Conservation (phyloP, 1,140 invertebrate genomes). For the Oryzaephilus surinamensis region DNA sequence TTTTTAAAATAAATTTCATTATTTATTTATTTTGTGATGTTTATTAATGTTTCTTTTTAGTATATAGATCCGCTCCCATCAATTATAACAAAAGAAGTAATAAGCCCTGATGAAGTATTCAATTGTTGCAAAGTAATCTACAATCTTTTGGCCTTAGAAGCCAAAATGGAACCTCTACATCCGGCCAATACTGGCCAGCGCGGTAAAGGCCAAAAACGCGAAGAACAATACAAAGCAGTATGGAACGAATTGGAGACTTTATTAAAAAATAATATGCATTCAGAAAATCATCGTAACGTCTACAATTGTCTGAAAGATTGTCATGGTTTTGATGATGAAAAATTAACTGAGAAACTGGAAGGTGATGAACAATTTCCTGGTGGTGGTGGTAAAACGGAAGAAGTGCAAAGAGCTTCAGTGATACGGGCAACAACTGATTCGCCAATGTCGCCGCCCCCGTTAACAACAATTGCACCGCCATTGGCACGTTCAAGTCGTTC, state of each 20-base stretch:
- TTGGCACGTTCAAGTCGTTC: conserved; percentile 18
- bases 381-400: conserved; percentile 19
- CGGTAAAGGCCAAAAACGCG: conserved; percentile 50
- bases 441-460: conserved; percentile 62
- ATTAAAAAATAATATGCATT: conserved; percentile 63
- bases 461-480: conserved; percentile 31
- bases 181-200: conserved; percentile 47
- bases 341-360: conserved; percentile 46
- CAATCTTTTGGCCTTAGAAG: conserved; percentile 69
- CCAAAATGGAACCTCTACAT: conserved; percentile 70
- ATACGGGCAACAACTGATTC: conserved; percentile 73
- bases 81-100: conserved; percentile 69
- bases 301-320: conserved; percentile 78
- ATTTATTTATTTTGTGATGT: too few relatives aligned
- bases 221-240: conserved; percentile 83
- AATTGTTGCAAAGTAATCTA: conserved; percentile 84
- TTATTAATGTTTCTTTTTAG: too few relatives aligned
- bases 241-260: conserved; percentile 84
- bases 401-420: conserved; percentile 50
- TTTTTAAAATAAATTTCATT: too few relatives aligned
- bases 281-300: conserved; percentile 57
- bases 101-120: conserved; percentile 75
- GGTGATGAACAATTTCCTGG: conserved; percentile 25
- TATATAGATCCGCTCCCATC: conserved; percentile 69
- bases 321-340: conserved; percentile 47